These are phyloP conservation scores for Palaemon carinicauda DNA, from an alignment of 1,140 invertebrate species.

Conservation along the genomic window DNA sequence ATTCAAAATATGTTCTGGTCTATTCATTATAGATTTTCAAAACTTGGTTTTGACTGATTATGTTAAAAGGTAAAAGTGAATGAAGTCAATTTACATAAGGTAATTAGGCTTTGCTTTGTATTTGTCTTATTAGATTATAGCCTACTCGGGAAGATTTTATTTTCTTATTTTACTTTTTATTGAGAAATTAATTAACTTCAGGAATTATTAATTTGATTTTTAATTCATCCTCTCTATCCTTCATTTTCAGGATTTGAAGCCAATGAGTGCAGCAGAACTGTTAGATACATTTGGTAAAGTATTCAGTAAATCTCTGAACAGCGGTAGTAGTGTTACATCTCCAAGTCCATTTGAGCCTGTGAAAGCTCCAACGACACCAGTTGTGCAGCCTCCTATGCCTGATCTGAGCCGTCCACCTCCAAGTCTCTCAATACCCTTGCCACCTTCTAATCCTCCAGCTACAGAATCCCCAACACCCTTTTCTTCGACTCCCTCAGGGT, in stretches of 20 bases:
- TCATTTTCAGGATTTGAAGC: slow-evolving; percentile 55
- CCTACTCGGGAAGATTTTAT: background rate
- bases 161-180: background rate
- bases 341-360: background rate
- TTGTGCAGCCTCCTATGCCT: slow-evolving; percentile 33
- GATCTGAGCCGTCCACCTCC: slow-evolving; percentile 49
- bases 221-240: too few relatives aligned
- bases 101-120: background rate
- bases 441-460: slow-evolving; percentile 33
- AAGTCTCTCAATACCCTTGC: slow-evolving; percentile 41
- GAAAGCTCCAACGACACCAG: slow-evolving; percentile 18
- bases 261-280: slow-evolving; percentile 58
- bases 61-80: background rate
- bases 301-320: background rate
- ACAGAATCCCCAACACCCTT: background rate
- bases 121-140: background rate
- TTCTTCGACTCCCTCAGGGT: background rate
- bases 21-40: too few relatives aligned
- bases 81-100: too few relatives aligned
- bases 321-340: slow-evolving; percentile 10
- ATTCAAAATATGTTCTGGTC: too few relatives aligned
- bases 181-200: too few relatives aligned
- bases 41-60: too few relatives aligned
- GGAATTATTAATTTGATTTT: too few relatives aligned
- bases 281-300: slow-evolving; percentile 58